Conservation (phyloP, 2,888 invertebrate genomes). For the Holacanthella duospinosa region DNA sequence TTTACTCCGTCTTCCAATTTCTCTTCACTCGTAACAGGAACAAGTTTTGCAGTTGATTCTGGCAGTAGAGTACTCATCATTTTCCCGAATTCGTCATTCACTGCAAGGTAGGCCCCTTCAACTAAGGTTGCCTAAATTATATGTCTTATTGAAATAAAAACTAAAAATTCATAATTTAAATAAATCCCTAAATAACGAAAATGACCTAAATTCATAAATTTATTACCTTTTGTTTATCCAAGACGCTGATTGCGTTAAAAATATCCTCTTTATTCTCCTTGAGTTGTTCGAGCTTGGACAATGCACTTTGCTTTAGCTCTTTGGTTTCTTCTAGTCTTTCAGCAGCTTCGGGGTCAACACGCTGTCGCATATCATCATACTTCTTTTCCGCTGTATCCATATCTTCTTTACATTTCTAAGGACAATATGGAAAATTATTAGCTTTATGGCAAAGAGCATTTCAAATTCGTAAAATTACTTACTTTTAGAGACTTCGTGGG, state of each 20-base stretch:
- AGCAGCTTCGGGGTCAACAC: constrained; percentile 30
- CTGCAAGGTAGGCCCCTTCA: constrained; percentile 47
- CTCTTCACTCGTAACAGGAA: constrained; percentile 55
- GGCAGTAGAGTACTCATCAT: constrained; percentile 87
- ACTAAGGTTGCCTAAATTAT: constrained; percentile 15
- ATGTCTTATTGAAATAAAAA: not conserved
- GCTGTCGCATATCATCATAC: constrained; percentile 25
- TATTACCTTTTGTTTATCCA: constrained; percentile 79
- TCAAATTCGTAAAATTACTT: not conserved
- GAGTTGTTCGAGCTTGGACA: constrained; percentile 54
- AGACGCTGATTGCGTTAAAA: constrained; percentile 64
- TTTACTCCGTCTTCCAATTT: constrained; percentile 62
- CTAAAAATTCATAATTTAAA: not conserved
- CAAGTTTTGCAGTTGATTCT: constrained; percentile 77
- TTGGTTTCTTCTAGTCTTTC: constrained; percentile 39
- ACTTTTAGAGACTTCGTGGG: constrained; percentile 5
- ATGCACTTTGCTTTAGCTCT: constrained; percentile 53
- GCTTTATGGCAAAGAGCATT: not conserved
- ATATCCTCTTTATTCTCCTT: constrained; percentile 65
- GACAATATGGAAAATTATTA: constrained; percentile 4
- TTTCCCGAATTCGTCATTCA: constrained; percentile 85
- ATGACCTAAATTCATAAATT: no score
- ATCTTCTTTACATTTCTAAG: constrained; percentile 21
- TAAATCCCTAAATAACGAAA: not conserved
- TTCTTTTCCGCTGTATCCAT: constrained; percentile 23